Base-by-base conservation (phyloP, 1,140 invertebrate species). In the Phthorimaea operculella region DNA sequence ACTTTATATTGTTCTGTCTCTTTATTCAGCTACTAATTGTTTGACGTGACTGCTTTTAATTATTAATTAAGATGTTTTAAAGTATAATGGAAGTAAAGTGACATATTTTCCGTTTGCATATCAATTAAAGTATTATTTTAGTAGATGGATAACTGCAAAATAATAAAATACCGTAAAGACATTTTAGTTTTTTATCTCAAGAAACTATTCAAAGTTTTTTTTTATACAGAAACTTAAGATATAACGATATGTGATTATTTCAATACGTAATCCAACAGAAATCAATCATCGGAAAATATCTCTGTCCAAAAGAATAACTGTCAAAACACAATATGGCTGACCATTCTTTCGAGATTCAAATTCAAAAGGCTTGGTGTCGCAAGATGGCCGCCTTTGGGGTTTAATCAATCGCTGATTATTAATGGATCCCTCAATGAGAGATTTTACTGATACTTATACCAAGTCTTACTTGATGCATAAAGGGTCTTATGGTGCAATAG, bases 361-460 rank as follows among this genome's bases (percentile, higher is more conserved):
- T 51, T 34, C 47, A 58, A 28, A 28, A 28, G 21, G 21, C 58
- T 63, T 60, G 62, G 60, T 63, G 54, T 64, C 47, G 45, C 54
- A 59, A 62, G 55, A 51, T 55, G 51, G 47, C 42, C 58, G 58
- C 58, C 62, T 62, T 67, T 68, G 62, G 54, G 60, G 62, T 64
- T 62, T 60, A 68, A 68, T 68, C 62, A 62, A 68, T 59, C 60
- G 65, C 53, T 50, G 55, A 58, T 64, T 64, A 64, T 68, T 64
- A 64, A 64, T 67, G 55, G 52, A 56, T 67, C 11, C 42, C 6
- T 6, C 33, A 7, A 34, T 11, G 11, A 6, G 33, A 34, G 6
- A 11, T 34, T 34, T 34, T 34, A 34, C 11, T n/a, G 36, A 39
- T 39, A 39, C 36, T 39, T 39, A n/a, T 39, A 39, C n/a, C 36